These are phyloP conservation scores for Frankliniella intonsa DNA, from an alignment of 2,888 invertebrate species.

Conservation along the genomic window DNA sequence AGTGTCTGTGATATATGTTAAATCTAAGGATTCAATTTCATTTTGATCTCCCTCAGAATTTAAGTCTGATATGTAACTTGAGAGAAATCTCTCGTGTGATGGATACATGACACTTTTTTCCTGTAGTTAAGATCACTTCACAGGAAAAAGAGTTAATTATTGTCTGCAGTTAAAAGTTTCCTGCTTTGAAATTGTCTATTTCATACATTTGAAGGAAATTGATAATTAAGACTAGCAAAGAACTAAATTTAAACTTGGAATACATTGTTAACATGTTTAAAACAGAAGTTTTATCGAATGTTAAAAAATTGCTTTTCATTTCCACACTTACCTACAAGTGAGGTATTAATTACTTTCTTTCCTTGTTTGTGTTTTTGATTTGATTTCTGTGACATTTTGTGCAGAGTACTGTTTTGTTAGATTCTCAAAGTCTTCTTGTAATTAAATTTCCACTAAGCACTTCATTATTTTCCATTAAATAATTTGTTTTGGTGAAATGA, in stretches of 20 bases:
- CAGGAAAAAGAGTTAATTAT: background rate
- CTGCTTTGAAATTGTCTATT: background rate
- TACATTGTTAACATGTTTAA: background rate
- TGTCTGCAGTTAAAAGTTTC: background rate
- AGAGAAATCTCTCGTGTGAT: background rate
- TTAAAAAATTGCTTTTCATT: background rate
- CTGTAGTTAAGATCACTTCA: background rate
- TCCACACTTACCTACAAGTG: too few species aligned
- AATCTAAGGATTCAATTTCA: too few species aligned
- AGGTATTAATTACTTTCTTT: background rate
- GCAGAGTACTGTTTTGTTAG: background rate
- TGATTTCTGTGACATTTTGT: background rate
- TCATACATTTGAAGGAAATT: background rate
- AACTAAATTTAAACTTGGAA: background rate
- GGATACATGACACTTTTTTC: background rate
- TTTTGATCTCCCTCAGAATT: too few species aligned
- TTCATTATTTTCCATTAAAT: background rate
- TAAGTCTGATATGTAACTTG: background rate
- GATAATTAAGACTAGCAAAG: background rate
- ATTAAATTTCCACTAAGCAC: background rate
- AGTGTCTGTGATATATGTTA: too few species aligned
- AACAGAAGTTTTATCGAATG: background rate
- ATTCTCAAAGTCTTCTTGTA: background rate
- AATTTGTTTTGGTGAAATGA: background rate
- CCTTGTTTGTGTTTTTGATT: background rate